phyloP scores from a whole-genome alignment of 2,797 vertebrate genomes.

The Threskiornis aethiopicus region DNA sequence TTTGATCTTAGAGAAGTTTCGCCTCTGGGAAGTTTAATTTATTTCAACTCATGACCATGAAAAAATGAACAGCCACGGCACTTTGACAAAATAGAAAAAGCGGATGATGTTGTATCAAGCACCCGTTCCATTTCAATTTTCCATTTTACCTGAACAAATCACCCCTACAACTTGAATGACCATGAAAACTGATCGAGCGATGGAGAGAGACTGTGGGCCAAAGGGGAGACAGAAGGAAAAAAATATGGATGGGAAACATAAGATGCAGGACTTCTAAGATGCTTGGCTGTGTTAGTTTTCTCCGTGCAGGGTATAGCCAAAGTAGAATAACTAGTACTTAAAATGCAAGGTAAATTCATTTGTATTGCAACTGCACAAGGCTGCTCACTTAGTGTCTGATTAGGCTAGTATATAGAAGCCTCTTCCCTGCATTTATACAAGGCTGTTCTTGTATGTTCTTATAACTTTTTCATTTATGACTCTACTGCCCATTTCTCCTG shows the following conservation, averaged over 20 bases:
- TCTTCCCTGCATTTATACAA: not conserved
- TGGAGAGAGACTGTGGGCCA: not conserved
- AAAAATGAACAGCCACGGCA: slow-evolving; percentile 70
- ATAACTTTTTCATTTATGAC: not conserved
- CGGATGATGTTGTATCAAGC: slow-evolving; percentile 59
- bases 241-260: not conserved
- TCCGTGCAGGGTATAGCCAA: not conserved
- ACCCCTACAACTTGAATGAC: slow-evolving; percentile 51
- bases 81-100: slow-evolving; percentile 70
- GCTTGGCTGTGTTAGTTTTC: not conserved
- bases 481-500: not conserved
- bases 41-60: slow-evolving; percentile 75
- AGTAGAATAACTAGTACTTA: not conserved
- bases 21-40: slow-evolving; percentile 79
- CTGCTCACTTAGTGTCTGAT: not conserved
- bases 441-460: not conserved
- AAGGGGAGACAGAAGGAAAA: not conserved
- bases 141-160: slow-evolving; percentile 76
- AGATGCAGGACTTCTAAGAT: not conserved
- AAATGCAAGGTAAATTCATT: not conserved
- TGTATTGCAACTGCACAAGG: not conserved
- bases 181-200: slow-evolving; percentile 62
- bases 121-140: slow-evolving; percentile 71
- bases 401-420: not conserved
- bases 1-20: slow-evolving; percentile 73